Percentiles rank a stretch among this genome's conserved stretches.
These are phyloP conservation scores for Diorhabda sublineata DNA, from an alignment of 1,140 invertebrate species.

Conservation along the genomic window DNA sequence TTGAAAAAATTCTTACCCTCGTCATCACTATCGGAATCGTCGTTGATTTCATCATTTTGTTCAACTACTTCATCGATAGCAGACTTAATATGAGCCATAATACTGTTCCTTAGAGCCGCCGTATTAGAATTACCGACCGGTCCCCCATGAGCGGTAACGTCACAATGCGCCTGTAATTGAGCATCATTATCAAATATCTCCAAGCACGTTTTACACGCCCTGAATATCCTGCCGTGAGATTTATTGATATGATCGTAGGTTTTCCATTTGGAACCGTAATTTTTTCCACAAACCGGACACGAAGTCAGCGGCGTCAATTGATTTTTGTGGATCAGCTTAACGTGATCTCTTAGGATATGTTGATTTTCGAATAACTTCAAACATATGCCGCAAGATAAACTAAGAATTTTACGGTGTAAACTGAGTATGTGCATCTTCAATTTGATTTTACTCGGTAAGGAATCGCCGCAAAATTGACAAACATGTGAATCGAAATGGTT, in stretches of 20 bases:
- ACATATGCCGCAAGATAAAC: slow-evolving; percentile 57
- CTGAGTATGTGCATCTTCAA: slow-evolving; percentile 59
- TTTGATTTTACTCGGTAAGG: slow-evolving; percentile 56
- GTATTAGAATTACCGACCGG: background rate
- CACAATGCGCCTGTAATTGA: slow-evolving; percentile 51
- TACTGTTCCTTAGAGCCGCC: slow-evolving; percentile 13
- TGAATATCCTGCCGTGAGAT: slow-evolving; percentile 56
- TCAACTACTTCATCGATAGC: slow-evolving; percentile 21
- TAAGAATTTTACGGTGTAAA: slow-evolving; percentile 54
- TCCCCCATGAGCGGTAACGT: slow-evolving; percentile 46
- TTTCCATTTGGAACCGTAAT: slow-evolving; percentile 59
- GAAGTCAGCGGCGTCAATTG: slow-evolving; percentile 53
- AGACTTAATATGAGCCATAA: slow-evolving; percentile 21
- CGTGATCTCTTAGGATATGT: slow-evolving; percentile 56
- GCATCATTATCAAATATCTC: slow-evolving; percentile 54
- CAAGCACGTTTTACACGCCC: slow-evolving; percentile 57
- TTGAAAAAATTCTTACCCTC: slow-evolving; percentile 15
- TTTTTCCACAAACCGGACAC: slow-evolving; percentile 59
- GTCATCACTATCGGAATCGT: slow-evolving; percentile 18
- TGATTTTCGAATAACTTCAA: slow-evolving; percentile 55
- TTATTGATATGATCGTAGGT: slow-evolving; percentile 60
- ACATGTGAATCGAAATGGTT: slow-evolving; percentile 55
- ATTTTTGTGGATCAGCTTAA: slow-evolving; percentile 51
- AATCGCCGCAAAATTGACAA: slow-evolving; percentile 61
- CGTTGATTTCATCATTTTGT: slow-evolving; percentile 19